A percentile compares a stretch with the other conserved stretches of the same genome.
phyloP scores from a whole-genome alignment of 2,888 invertebrate species.

The Zaprionus lineosus region DNA sequence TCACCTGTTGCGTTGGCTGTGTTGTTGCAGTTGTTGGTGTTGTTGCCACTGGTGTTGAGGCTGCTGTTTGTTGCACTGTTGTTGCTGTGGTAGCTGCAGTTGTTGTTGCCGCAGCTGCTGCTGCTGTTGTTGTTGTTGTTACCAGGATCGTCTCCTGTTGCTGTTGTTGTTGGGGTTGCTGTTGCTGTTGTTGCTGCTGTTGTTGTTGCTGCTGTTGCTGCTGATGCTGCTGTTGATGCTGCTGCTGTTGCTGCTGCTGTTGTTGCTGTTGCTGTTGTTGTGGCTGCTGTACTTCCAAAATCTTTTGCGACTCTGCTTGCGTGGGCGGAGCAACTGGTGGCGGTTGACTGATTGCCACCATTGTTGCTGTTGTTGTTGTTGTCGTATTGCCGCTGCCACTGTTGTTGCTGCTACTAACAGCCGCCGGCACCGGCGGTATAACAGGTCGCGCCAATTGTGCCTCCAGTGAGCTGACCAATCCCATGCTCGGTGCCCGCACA shows the following conservation, averaged over 20 bases:
- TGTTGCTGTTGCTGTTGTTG: slow-evolving; percentile 2
- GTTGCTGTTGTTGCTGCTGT: background rate
- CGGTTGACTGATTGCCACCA: slow-evolving; percentile 42
- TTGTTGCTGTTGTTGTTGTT: slow-evolving; percentile 36
- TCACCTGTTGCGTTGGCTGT: slow-evolving; percentile 32
- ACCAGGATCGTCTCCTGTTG: too few relatives aligned
- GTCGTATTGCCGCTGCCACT: slow-evolving; percentile 19
- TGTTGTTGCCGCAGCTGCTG: background rate
- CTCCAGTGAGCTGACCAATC: slow-evolving; percentile 89
- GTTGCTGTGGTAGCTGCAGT: background rate
- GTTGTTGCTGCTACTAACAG: slow-evolving; percentile 50
- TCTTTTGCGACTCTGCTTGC: slow-evolving; percentile 26
- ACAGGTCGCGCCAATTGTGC: slow-evolving; percentile 90
- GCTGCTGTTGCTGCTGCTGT: slow-evolving; percentile 61
- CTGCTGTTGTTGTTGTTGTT: slow-evolving; percentile 8
- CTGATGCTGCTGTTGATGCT: background rate
- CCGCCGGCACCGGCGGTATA: slow-evolving; percentile 85
- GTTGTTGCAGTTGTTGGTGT: background rate
- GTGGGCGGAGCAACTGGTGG: slow-evolving; percentile 11
- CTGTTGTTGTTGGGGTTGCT: background rate
- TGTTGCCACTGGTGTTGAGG: slow-evolving; percentile 60
- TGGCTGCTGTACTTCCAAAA: slow-evolving; percentile 1
- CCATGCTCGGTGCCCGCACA: slow-evolving; percentile 86
- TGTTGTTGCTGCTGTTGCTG: slow-evolving; percentile 76
- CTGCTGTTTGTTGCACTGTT: slow-evolving; percentile 1